phyloP scores from a whole-genome alignment of 1,140 invertebrate genomes.

The Hydropsyche tenuis region DNA sequence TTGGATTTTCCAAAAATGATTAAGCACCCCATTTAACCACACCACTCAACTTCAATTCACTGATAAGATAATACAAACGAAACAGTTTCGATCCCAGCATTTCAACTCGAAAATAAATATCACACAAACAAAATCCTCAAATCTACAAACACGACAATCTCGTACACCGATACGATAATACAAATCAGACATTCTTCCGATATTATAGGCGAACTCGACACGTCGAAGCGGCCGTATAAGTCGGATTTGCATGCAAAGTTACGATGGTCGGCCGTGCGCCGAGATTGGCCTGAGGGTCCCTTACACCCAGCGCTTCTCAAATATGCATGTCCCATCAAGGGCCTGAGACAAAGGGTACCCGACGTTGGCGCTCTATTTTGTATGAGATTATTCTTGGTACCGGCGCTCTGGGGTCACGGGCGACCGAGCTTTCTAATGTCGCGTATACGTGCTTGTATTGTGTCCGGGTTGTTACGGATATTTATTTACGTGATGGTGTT shows the following conservation, averaged over 20 bases:
- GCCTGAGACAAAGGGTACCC: conserved; percentile 32
- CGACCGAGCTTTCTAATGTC: conserved; percentile 14
- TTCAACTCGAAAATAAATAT: too few species aligned
- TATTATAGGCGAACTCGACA: too few species aligned
- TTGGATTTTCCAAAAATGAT: too few species aligned
- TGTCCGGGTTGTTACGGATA: not conserved
- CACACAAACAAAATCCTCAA: too few species aligned
- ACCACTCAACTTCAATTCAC: too few species aligned
- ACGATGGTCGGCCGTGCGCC: not conserved
- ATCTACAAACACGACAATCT: too few species aligned
- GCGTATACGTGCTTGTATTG: not conserved
- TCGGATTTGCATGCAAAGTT: conserved; percentile 23
- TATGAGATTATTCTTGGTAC: conserved; percentile 35
- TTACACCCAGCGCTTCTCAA: conserved; percentile 18
- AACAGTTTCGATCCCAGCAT: too few species aligned
- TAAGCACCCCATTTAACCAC: too few species aligned
- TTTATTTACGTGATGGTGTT: not conserved
- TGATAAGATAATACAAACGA: too few species aligned
- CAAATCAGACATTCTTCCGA: too few species aligned
- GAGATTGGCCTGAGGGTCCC: conserved; percentile 11
- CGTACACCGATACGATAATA: too few species aligned
- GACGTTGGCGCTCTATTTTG: conserved; percentile 17
- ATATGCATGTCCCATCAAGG: conserved; percentile 36
- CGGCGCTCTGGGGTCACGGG: conserved; percentile 12
- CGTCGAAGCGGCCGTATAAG: not conserved